These are phyloP conservation scores for Alethe castanea DNA, from an alignment of 2,113 vertebrate genomes.

Conservation along the genomic window DNA sequence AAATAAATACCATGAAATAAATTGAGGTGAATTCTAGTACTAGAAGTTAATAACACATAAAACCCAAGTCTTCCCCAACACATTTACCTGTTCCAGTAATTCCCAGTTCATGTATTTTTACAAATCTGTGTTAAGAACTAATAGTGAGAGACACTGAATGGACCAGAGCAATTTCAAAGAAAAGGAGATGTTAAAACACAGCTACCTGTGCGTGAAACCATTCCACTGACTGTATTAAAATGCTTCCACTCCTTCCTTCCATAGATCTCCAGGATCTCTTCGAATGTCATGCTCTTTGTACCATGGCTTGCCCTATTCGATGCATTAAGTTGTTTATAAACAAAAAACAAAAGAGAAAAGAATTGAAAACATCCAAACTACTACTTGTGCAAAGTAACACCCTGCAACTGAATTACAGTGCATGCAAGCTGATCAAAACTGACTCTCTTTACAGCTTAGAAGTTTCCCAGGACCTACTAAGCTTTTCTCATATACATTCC, in stretches of 20 bases:
- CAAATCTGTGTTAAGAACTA: background rate
- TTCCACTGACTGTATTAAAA: slow-evolving; percentile 82
- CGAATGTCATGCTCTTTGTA: slow-evolving; percentile 79
- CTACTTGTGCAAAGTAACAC: background rate
- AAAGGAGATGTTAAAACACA: background rate
- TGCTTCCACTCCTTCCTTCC: slow-evolving; percentile 88
- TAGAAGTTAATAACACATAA: background rate
- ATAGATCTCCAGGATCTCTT: slow-evolving; percentile 81
- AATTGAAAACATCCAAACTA: background rate
- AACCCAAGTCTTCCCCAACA: background rate
- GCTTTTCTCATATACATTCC: background rate
- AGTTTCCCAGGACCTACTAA: background rate
- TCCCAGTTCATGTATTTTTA: background rate
- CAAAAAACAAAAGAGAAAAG: background rate
- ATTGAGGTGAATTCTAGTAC: background rate
- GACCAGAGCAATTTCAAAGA: background rate
- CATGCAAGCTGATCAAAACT: background rate
- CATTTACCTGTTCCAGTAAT: background rate
- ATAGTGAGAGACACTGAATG: background rate
- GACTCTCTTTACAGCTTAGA: background rate
- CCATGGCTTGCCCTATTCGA: slow-evolving; percentile 85
- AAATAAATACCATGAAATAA: background rate
- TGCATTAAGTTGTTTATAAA: background rate
- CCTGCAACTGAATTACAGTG: background rate
- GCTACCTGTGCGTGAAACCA: slow-evolving; percentile 87